Evolutionary conservation across 2,113 vertebrate genomes (phyloP), one percentile per base, ranked within the genome.

Genomic region (Lycocorax pyrrhopterus): DNA sequence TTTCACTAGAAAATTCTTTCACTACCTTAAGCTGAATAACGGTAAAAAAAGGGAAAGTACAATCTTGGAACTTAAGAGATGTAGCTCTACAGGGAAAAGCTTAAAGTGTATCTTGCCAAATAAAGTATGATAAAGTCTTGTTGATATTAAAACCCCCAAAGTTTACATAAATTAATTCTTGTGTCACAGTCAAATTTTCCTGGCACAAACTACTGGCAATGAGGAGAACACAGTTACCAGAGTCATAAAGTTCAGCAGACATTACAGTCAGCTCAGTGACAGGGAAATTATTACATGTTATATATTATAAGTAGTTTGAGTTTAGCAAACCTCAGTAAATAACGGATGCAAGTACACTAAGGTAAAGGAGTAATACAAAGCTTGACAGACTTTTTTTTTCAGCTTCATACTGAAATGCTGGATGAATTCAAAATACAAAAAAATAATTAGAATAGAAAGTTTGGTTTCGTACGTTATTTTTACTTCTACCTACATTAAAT

Each of bases 161-260:
- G 93, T 96, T 97, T 98, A 98, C 75, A 95, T 84, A 96, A 91
- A 96, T 96, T 97, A 97, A 96, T 96, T 97, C 94, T 96, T 96
- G 74, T 96, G 92, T 95, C 22, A 93, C 29, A 97, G 97, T 97
- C 96, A 98, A 95, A 97, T 97, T 98, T 98, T 98, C 97, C 97
- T 98, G 97, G 97, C 97, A 98, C 81, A 83, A 96, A 95, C 41
- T 73, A 90, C 64, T 64, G 91, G 94, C 89, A 96, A 97, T 27
- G 81, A 95, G 92, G 89, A 94, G 96, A 97, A 97, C 76, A 96
- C 79, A 96, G 94, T 96, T 96, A 97, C 84, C 72, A 91, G 63
- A 97, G 63, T 81, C 85, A 95, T 60, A 95, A 95, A 96, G 75
- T 93, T 89, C 87, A 91, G 95, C 69, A 89, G 91, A 96, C 79